Evolutionary conservation across 2,888 invertebrate species (phyloP).

Genomic region (Chesias legatella): DNA sequence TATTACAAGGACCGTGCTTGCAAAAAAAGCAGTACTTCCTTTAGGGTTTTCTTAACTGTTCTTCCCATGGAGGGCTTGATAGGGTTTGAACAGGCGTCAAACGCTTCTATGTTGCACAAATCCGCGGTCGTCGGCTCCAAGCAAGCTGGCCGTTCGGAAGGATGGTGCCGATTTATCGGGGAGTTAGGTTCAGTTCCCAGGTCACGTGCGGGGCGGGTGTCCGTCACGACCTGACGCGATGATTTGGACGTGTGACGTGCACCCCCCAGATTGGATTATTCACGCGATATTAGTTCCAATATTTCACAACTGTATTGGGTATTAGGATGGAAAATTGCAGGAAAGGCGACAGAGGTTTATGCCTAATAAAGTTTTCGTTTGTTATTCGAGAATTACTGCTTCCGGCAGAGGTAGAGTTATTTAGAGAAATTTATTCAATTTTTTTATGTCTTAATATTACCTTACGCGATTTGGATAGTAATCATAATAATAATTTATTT

Average conservation of each 20-base stretch:
- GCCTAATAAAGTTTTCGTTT: no score
- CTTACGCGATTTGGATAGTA: no score
- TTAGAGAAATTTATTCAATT: no score
- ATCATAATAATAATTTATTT: no score
- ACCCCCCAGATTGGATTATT: slow-evolving; percentile 28
- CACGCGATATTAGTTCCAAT: slow-evolving; percentile 30
- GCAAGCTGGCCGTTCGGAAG: slow-evolving; percentile 39
- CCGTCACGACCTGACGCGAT: slow-evolving; percentile 69
- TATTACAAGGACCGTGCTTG: no score
- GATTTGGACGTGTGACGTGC: slow-evolving; percentile 70
- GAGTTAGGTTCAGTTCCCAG: slow-evolving; percentile 58
- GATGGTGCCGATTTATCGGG: slow-evolving; percentile 62
- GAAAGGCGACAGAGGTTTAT: neutral
- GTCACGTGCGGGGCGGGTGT: slow-evolving; percentile 70
- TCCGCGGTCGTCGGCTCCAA: slow-evolving; percentile 20
- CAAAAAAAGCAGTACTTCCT: no score
- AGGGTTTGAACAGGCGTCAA: no score
- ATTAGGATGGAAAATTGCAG: slow-evolving; percentile 7
- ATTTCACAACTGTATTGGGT: slow-evolving; percentile 25
- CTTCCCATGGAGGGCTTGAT: no score
- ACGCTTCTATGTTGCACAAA: slow-evolving; percentile 1
- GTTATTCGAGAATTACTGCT: no score
- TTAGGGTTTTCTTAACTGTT: no score
- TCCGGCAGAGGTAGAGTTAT: no score
- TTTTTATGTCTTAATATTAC: no score